Percentiles rank a stretch among this genome's conserved stretches.
Evolutionary conservation across 2,797 vertebrate genomes (phyloP).

Genomic region (Molothrus ater): DNA sequence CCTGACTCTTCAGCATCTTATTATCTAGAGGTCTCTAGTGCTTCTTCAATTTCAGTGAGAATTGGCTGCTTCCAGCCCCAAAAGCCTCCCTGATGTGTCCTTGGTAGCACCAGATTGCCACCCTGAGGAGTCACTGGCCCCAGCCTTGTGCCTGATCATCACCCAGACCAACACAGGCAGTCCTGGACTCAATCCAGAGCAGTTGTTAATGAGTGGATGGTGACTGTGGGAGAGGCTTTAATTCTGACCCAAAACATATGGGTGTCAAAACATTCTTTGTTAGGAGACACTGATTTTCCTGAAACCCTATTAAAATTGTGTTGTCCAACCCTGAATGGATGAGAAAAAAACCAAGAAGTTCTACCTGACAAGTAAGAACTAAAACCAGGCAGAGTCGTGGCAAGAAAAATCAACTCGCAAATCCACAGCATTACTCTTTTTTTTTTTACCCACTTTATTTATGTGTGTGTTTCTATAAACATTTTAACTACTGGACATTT

Average conservation of each 20-base stretch:
- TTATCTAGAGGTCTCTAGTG: background rate
- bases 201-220: background rate
- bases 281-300: background rate
- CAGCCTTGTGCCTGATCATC: fast-evolving
- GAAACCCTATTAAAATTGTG: background rate
- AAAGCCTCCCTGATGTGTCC: background rate
- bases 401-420: background rate
- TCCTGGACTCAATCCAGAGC: background rate
- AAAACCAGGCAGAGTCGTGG: background rate
- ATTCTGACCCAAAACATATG: background rate
- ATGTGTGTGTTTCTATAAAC: conserved; percentile 39
- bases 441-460: conserved; percentile 54
- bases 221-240: background rate
- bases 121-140: background rate
- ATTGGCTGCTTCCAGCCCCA: background rate
- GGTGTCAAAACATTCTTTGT: background rate
- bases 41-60: background rate
- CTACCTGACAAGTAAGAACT: background rate
- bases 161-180: background rate
- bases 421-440: background rate
- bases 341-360: background rate
- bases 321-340: background rate
- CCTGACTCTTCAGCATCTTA: background rate
- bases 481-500: conserved; percentile 17
- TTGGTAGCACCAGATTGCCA: background rate